These are phyloP conservation scores for Chamaea fasciata DNA, from an alignment of 2,113 vertebrate genomes.

Conservation along the genomic window DNA sequence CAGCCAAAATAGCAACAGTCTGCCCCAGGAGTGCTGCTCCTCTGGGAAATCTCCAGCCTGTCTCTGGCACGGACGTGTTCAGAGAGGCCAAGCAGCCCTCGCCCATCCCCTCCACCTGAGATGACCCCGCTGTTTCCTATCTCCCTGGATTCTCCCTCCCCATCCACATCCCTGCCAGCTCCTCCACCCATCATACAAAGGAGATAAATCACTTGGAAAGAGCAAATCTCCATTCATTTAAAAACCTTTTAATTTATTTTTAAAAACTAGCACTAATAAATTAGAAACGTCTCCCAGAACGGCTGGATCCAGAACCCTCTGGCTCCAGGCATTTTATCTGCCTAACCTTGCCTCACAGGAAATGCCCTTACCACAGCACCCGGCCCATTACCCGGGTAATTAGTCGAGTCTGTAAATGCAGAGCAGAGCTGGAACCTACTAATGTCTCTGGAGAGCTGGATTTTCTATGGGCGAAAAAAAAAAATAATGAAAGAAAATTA, in stretches of 20 bases:
- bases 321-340: conserved; percentile 31
- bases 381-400: conserved; percentile 23
- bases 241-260: conserved; percentile 14
- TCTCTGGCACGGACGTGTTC: fast-evolving
- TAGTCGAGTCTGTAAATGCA: conserved; percentile 4
- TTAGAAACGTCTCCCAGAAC: conserved; percentile 8
- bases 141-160: neutral
- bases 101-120: neutral
- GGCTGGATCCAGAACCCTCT: conserved; percentile 3
- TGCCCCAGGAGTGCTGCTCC: neutral
- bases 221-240: neutral
- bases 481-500: neutral
- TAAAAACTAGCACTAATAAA: conserved; percentile 19
- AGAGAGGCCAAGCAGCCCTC: neutral
- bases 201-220: conserved; percentile 50
- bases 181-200: neutral
- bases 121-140: neutral
- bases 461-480: neutral
- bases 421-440: conserved; percentile 5
- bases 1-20: neutral
- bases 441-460: neutral
- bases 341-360: conserved; percentile 55
- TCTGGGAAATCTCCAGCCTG: neutral
- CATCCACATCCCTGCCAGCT: neutral
- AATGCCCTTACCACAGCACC: conserved; percentile 37